phyloP scores from a whole-genome alignment of 2,888 invertebrate species.

The Melieria omissa region DNA sequence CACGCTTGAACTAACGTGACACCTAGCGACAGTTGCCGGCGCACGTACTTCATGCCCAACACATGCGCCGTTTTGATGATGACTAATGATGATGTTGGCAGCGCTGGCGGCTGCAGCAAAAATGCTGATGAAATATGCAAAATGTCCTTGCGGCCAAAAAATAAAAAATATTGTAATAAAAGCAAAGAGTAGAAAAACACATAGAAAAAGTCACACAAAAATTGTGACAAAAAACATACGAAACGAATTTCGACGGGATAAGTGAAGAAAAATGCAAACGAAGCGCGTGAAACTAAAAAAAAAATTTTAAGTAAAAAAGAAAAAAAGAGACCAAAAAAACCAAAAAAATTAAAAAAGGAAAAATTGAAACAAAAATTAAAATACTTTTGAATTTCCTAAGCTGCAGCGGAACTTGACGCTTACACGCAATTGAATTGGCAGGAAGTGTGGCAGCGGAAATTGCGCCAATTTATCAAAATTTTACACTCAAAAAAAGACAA shows the following conservation, averaged over 20 bases:
- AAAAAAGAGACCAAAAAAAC: too few species aligned
- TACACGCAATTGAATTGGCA: not conserved
- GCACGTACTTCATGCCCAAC: conserved; percentile 33
- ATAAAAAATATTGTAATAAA: not conserved
- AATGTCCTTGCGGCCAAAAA: conserved; percentile 35
- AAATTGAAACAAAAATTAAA: too few species aligned
- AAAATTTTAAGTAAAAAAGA: too few species aligned
- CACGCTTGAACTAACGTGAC: conserved; percentile 31
- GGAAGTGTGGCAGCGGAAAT: not conserved
- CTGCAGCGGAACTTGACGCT: not conserved
- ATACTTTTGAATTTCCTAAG: too few species aligned
- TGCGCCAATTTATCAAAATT: not conserved
- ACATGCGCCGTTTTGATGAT: conserved; percentile 49
- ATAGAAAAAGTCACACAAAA: conserved; percentile 11
- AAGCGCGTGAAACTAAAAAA: too few species aligned
- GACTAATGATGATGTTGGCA: conserved; percentile 51
- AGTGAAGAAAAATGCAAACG: not conserved
- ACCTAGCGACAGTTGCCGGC: conserved; percentile 25
- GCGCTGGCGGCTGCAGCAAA: conserved; percentile 2
- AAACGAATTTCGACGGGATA: too few species aligned
- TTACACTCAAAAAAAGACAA: not conserved
- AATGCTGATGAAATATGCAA: conserved; percentile 34
- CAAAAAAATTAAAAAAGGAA: too few species aligned
- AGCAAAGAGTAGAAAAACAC: conserved; percentile 15
- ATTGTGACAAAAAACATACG: too few species aligned